These are phyloP conservation scores for Solen grandis DNA, from an alignment of 1,140 invertebrate species.

Conservation along the genomic window DNA sequence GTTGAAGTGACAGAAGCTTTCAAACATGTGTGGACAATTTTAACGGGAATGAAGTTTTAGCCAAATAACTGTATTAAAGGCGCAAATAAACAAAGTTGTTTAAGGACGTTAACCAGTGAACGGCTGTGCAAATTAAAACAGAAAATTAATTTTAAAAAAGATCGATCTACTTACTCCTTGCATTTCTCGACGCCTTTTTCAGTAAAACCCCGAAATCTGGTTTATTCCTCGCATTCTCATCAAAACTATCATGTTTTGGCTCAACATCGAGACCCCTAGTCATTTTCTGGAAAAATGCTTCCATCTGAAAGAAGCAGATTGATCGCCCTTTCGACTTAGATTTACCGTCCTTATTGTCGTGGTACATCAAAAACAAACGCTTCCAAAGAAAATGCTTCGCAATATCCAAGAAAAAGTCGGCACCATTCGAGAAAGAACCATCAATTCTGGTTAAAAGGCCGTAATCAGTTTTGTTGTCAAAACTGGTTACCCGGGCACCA, in stretches of 20 bases:
- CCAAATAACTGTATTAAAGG: no score
- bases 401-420: neutral
- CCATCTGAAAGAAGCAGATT: neutral
- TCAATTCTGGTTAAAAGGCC: neutral
- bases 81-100: no score
- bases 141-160: no score
- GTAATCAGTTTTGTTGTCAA: conserved; percentile 1
- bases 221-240: neutral
- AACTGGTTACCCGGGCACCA: neutral
- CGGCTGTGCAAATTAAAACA: no score
- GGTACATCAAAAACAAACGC: neutral
- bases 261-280: neutral
- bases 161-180: no score
- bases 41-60: no score
- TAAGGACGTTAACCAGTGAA: no score
- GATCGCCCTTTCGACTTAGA: neutral
- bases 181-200: no score
- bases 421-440: neutral
- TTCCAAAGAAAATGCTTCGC: neutral
- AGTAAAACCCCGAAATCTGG: neutral
- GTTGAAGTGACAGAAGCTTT: no score
- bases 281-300: neutral
- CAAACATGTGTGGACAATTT: no score
- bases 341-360: neutral
- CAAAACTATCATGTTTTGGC: neutral